Conservation (phyloP, 2,888 invertebrate genomes). For the Pardosa pseudoannulata region DNA sequence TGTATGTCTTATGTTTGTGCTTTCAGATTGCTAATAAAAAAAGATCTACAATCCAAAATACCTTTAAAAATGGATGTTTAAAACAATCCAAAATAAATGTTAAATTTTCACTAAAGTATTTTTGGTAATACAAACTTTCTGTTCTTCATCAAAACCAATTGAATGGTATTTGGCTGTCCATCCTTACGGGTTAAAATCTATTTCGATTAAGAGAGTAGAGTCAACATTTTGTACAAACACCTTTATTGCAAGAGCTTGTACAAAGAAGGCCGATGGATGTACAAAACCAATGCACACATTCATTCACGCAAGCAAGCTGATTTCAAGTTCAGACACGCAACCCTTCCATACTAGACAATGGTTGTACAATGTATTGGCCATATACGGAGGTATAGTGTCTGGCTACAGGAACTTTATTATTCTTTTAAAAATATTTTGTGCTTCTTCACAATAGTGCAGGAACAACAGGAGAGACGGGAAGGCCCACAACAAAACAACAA, state of each 20-base stretch:
- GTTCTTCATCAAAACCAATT: too few relatives aligned
- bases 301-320: conserved; percentile 53
- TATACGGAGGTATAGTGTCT: conserved; percentile 73
- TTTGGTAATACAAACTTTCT: too few relatives aligned
- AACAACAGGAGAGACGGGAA: conserved; percentile 20
- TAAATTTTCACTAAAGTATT: too few relatives aligned
- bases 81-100: too few relatives aligned
- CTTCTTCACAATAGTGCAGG: conserved; percentile 44
- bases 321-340: conserved; percentile 35
- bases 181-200: too few relatives aligned
- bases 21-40: too few relatives aligned
- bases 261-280: conserved; percentile 72
- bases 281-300: conserved; percentile 67
- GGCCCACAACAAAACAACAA: not conserved
- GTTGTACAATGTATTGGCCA: conserved; percentile 72
- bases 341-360: conserved; percentile 52
- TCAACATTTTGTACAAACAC: conserved; percentile 71
- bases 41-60: too few relatives aligned
- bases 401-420: conserved; percentile 68
- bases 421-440: conserved; percentile 45
- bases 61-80: too few relatives aligned
- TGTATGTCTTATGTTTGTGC: too few relatives aligned
- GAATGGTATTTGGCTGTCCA: too few relatives aligned
- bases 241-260: conserved; percentile 73
- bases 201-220: too few relatives aligned